phyloP scores from a whole-genome alignment of 2,113 vertebrate genomes.

The Cricetomys ansorgei region DNA sequence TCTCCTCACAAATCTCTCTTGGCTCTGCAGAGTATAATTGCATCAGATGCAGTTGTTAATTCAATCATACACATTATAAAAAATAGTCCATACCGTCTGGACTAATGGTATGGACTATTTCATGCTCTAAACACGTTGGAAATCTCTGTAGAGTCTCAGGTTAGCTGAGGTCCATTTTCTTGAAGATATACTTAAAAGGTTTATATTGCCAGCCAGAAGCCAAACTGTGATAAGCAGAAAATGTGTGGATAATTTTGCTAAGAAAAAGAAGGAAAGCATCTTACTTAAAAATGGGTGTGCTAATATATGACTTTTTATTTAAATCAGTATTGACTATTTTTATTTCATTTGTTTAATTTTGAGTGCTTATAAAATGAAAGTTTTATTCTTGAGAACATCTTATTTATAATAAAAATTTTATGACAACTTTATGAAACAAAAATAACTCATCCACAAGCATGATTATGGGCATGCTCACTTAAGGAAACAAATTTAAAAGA shows the following conservation, averaged over 20 bases:
- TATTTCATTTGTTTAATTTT: slow-evolving; percentile 72
- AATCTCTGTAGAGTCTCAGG: slow-evolving; percentile 55
- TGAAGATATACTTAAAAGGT: slow-evolving; percentile 26
- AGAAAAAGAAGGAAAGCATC: slow-evolving; percentile 17
- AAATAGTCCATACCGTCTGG: not conserved
- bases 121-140: not conserved
- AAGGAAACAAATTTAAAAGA: slow-evolving; percentile 75
- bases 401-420: slow-evolving; percentile 74
- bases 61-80: slow-evolving; percentile 8
- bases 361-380: slow-evolving; percentile 63
- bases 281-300: slow-evolving; percentile 42
- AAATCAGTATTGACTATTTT: slow-evolving; percentile 65
- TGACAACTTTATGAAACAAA: slow-evolving; percentile 65
- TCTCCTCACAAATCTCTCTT: not conserved
- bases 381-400: slow-evolving; percentile 71
- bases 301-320: slow-evolving; percentile 46
- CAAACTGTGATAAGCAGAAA: slow-evolving; percentile 23
- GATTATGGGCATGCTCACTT: slow-evolving; percentile 62
- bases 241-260: slow-evolving; percentile 43
- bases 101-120: not conserved
- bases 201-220: slow-evolving; percentile 28
- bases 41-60: slow-evolving; percentile 3
- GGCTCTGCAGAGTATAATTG: not conserved
- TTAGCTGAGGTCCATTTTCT: slow-evolving; percentile 44
- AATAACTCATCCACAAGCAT: slow-evolving; percentile 69